Conservation (phyloP, 2,113 vertebrate genomes). For the Ctenodactylus gundi region DNA sequence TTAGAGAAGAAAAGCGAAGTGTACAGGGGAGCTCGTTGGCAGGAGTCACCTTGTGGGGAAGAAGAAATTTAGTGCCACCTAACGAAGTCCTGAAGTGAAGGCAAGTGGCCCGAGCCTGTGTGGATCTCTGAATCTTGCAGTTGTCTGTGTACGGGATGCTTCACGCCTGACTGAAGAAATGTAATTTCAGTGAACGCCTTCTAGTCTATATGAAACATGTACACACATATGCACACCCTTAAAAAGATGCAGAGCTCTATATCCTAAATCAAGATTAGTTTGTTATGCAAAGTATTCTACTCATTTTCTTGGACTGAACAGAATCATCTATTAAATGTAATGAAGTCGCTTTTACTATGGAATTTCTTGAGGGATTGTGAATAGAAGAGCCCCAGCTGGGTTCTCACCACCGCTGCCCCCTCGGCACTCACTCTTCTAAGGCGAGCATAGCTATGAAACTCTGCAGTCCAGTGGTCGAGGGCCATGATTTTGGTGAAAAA, state of each 20-base stretch:
- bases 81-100: background rate
- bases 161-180: background rate
- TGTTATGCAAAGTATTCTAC: background rate
- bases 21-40: fast-evolving
- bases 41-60: background rate
- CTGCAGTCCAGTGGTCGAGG: background rate
- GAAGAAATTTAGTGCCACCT: background rate
- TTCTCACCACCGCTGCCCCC: background rate
- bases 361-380: background rate
- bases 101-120: background rate
- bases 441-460: background rate
- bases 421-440: too few relatives aligned
- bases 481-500: background rate
- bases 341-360: background rate
- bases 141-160: background rate
- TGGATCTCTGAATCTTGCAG: background rate
- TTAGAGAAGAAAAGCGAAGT: background rate
- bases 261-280: background rate
- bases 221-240: background rate
- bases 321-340: background rate
- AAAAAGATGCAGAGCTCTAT: too few relatives aligned
- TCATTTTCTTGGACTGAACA: background rate
- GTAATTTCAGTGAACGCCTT: background rate
- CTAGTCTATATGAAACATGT: background rate
- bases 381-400: background rate